Evolutionary conservation across 2,113 vertebrate species (phyloP).

Genomic region (Esox niger): DNA sequence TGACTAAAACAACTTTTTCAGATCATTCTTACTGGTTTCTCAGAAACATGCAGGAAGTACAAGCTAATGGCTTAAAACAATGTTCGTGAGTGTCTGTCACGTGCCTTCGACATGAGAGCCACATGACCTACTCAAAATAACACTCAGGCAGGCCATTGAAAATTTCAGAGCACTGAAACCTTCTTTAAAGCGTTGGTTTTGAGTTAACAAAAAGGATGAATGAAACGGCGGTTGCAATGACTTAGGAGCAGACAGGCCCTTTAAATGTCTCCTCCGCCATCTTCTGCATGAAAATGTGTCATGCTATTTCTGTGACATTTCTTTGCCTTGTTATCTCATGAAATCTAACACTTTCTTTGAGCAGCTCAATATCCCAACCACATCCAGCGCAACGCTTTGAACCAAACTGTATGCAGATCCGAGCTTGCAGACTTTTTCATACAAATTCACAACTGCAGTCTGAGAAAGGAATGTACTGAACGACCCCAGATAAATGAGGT

Average conservation of each 20-base stretch:
- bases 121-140: conserved; percentile 28
- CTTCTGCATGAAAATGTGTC: not conserved
- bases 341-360: not conserved
- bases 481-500: not conserved
- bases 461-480: not conserved
- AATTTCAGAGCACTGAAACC: conserved; percentile 47
- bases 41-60: conserved; percentile 71
- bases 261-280: not conserved
- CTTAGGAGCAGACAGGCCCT: not conserved
- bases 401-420: not conserved
- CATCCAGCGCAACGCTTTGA: not conserved
- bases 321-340: not conserved
- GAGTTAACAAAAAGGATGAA: conserved; percentile 55
- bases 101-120: conserved; percentile 55
- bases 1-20: conserved; percentile 59
- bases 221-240: conserved; percentile 25
- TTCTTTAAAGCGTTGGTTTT: not conserved
- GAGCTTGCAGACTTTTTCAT: not conserved
- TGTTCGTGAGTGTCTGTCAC: conserved; percentile 33
- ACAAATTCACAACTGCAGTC: not conserved
- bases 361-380: not conserved
- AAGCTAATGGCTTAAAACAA: conserved; percentile 47
- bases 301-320: not conserved
- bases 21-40: conserved; percentile 69
- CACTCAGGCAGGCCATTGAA: conserved; percentile 37